These are phyloP conservation scores for Pantherophis vulpinus DNA, from an alignment of 2,797 vertebrate species.

Conservation along the genomic window DNA sequence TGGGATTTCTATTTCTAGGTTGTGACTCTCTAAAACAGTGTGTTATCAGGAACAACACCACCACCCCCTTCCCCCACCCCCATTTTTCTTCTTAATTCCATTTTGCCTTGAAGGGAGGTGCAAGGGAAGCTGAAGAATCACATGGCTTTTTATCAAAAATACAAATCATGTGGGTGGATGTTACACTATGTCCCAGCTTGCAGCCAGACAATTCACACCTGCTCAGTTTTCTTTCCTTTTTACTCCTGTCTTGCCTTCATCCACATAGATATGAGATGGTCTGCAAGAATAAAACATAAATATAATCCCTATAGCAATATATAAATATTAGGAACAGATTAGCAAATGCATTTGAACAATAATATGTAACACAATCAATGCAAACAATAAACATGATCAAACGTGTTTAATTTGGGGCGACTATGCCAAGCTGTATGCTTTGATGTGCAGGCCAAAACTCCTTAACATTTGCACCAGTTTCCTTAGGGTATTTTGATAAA, in stretches of 20 bases:
- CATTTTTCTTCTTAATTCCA: neutral
- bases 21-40: neutral
- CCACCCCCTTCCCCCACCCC: neutral
- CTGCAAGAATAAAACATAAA: neutral
- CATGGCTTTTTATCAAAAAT: neutral
- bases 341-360: neutral
- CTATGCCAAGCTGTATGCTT: neutral
- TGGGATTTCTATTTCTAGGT: neutral
- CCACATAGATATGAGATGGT: neutral
- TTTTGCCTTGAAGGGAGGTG: neutral
- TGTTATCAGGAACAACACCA: neutral
- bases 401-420: neutral
- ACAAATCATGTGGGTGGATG: neutral
- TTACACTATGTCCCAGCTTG: neutral
- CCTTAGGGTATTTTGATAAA: neutral
- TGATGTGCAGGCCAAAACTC: neutral
- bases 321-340: neutral
- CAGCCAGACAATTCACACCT: neutral
- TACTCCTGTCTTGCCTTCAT: neutral
- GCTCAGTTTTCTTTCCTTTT: neutral
- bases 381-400: neutral
- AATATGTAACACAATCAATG: neutral
- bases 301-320: neutral
- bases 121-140: neutral
- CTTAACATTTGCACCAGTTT: neutral